phyloP scores from a whole-genome alignment of 2,797 vertebrate species.

The Rhinogobio ventralis region DNA sequence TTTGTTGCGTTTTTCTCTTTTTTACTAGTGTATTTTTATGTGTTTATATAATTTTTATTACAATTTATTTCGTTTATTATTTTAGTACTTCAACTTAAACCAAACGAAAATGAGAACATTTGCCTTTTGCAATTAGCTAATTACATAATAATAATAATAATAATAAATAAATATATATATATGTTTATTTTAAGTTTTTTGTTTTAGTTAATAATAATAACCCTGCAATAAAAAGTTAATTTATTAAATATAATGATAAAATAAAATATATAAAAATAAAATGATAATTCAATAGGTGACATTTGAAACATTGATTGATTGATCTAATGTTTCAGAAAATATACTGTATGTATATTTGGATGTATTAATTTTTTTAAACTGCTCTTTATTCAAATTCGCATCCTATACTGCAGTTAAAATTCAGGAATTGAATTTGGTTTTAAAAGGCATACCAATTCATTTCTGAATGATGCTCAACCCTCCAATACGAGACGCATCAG shows the following conservation, averaged over 20 bases:
- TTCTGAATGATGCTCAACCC: neutral
- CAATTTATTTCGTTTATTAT: neutral
- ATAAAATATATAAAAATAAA: neutral
- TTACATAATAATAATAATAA: neutral
- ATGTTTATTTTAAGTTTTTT: neutral
- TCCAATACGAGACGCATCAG: neutral
- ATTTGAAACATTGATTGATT: neutral
- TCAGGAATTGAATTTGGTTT: neutral
- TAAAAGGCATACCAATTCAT: neutral
- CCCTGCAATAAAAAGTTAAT: too few species aligned
- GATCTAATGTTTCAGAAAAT: neutral
- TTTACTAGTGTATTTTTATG: neutral
- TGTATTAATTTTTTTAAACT: too few species aligned
- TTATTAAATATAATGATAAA: too few species aligned
- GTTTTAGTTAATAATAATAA: too few species aligned
- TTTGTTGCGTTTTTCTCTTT: neutral
- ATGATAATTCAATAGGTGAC: neutral
- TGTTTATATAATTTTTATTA: neutral
- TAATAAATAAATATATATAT: too few species aligned
- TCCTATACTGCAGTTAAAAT: neutral
- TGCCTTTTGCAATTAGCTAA: neutral
- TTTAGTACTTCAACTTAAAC: neutral
- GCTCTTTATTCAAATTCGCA: neutral
- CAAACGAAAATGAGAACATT: neutral
- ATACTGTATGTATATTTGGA: neutral